Evolutionary conservation across 2,888 invertebrate species (phyloP).

Genomic region (Cyaniris semiargus): DNA sequence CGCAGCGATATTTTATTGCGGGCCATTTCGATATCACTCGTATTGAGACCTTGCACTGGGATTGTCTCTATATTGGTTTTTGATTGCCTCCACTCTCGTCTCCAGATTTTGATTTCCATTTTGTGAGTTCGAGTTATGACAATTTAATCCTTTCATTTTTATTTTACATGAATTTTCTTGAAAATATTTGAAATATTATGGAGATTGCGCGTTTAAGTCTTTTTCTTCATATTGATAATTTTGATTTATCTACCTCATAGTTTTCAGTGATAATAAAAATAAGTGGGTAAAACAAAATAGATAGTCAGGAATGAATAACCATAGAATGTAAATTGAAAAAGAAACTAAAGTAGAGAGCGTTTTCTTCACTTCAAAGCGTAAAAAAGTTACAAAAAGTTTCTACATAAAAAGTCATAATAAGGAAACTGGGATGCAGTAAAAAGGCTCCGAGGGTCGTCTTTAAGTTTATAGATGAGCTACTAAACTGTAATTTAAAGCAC

Average conservation of each 20-base stretch:
- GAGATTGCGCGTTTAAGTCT: background rate
- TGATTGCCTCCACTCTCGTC: conserved; percentile 57
- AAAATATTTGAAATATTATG: no score
- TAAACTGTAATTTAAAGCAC: conserved; percentile 31
- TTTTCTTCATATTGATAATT: background rate
- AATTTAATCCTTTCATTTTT: background rate
- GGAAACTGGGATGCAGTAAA: conserved; percentile 30
- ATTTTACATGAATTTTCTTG: background rate
- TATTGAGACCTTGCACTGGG: conserved; percentile 57
- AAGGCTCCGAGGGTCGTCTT: conserved; percentile 30
- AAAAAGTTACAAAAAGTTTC: conserved; percentile 23
- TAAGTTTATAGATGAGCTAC: conserved; percentile 31
- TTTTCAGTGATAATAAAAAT: background rate
- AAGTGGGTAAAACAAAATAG: background rate
- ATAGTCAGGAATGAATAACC: background rate
- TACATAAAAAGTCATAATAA: conserved; percentile 26
- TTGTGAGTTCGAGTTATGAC: background rate
- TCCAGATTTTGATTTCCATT: conserved; percentile 37
- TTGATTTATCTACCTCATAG: no score
- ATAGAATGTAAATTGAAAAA: background rate
- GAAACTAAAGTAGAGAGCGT: background rate
- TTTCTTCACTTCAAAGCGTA: background rate
- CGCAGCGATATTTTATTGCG: conserved; percentile 72
- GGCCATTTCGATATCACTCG: conserved; percentile 66
- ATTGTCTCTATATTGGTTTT: conserved; percentile 62